phyloP scores from a whole-genome alignment of 92 coral and sea anemone species.

The Porites rus region DNA sequence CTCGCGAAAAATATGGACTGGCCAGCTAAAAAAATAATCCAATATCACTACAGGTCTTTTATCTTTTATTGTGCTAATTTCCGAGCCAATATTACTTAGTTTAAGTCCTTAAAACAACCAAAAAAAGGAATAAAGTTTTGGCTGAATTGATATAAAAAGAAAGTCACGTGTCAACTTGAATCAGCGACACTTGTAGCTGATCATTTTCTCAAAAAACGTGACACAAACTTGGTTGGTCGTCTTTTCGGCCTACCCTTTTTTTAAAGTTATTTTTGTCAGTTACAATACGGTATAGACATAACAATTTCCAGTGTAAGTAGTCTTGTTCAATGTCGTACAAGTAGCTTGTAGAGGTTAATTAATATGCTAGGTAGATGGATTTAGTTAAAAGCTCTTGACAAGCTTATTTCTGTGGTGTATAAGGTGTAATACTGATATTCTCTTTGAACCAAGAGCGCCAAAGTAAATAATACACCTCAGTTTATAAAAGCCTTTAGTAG shows the following conservation, averaged over 20 bases:
- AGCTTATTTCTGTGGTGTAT: no score
- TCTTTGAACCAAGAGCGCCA: no score
- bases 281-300: neutral
- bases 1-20: neutral
- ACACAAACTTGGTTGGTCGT: neutral
- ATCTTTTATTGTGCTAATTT: neutral
- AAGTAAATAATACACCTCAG: no score
- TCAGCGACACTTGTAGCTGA: neutral
- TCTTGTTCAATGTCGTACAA: neutral
- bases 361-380: no score
- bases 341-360: no score
- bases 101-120: neutral
- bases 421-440: no score
- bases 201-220: neutral
- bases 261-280: neutral
- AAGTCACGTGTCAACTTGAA: neutral
- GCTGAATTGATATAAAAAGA: neutral
- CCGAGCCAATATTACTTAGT: neutral
- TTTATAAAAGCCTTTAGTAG: no score
- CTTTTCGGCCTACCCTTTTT: neutral
- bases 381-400: no score
- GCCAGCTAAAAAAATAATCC: slow-evolving; percentile 18
- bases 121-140: neutral
- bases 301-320: neutral
- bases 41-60: neutral